These are phyloP conservation scores for Vulpes ferrilata DNA, from an alignment of 2,113 vertebrate genomes.

Conservation along the genomic window DNA sequence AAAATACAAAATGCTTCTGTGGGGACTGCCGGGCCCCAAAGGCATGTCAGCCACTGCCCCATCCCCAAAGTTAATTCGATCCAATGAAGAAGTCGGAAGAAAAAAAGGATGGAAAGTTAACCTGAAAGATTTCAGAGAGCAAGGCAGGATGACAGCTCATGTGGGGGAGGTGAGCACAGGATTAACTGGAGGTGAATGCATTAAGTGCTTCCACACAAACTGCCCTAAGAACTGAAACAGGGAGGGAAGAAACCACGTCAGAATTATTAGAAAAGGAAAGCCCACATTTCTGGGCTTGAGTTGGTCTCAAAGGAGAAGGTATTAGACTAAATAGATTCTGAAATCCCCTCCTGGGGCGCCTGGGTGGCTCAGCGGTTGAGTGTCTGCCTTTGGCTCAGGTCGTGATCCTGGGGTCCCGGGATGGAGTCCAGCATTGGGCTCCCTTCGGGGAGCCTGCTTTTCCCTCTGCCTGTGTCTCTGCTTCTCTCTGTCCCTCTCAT, in stretches of 20 bases:
- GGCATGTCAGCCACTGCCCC: not conserved
- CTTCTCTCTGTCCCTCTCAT: no score
- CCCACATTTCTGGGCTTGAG: not conserved
- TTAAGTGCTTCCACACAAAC: not conserved
- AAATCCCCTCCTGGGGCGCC: not conserved
- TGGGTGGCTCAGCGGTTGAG: no score
- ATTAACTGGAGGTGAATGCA: slow-evolving; percentile 22
- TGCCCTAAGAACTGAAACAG: not conserved
- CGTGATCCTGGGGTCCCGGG: no score
- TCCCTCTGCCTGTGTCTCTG: no score
- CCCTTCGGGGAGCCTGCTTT: no score
- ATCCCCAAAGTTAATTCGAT: not conserved
- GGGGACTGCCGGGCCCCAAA: not conserved
- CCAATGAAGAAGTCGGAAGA: not conserved
- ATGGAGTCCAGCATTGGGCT: no score
- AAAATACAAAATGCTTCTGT: not conserved
- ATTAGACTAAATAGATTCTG: not conserved
- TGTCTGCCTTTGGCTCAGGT: no score
- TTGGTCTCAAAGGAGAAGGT: not conserved
- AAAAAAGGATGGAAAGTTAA: not conserved
- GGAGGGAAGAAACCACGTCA: not conserved
- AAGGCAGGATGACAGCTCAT: not conserved
- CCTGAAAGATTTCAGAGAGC: slow-evolving; percentile 9
- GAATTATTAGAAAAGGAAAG: not conserved
- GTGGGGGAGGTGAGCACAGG: not conserved